These are phyloP conservation scores for Megatriorchis doriae DNA, from an alignment of 2,113 vertebrate species.

Conservation along the genomic window DNA sequence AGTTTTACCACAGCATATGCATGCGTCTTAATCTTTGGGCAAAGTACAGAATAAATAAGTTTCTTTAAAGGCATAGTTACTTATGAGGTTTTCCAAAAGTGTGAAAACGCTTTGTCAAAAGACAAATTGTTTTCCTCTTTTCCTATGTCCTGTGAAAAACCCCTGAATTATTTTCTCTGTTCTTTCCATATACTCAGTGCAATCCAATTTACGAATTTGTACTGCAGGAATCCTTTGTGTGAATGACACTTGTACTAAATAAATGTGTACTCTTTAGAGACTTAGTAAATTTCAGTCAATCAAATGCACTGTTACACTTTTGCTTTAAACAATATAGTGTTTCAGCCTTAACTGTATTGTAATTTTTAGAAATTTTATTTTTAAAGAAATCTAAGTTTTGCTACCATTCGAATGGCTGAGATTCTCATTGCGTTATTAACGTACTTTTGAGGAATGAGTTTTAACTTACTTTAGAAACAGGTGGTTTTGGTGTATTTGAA, in stretches of 20 bases:
- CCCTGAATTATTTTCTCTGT: neutral
- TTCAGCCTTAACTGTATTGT: neutral
- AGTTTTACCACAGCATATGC: neutral
- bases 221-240: neutral
- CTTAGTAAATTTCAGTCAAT: neutral
- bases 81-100: neutral
- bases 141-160: neutral
- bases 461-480: neutral
- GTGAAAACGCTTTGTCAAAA: neutral
- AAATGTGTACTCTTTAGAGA: neutral
- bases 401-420: neutral
- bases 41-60: neutral
- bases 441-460: neutral
- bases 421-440: neutral
- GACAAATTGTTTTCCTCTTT: neutral
- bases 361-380: neutral
- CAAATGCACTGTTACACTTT: neutral
- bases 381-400: neutral
- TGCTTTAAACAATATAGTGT: neutral
- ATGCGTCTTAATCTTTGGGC: neutral
- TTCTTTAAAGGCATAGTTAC: neutral
- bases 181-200: neutral
- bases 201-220: neutral
- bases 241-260: neutral
- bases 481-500: neutral